Conservation (phyloP, 2,888 invertebrate species). For the Phasia obesa region DNA sequence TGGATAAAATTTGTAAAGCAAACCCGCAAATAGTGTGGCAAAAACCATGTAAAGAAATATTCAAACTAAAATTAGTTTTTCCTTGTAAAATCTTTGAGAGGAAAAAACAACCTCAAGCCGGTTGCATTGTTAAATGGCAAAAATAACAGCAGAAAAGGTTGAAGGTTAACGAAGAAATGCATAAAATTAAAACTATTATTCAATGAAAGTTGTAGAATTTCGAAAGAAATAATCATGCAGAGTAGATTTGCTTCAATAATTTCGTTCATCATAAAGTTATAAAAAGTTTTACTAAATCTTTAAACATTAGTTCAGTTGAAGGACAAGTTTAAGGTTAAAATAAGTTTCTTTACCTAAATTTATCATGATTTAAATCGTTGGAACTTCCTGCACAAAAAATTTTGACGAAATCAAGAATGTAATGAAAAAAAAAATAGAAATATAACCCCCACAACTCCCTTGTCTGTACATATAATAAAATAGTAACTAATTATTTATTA, state of each 20-base stretch:
- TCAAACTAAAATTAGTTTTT: conserved; percentile 41
- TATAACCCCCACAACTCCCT: too few species aligned
- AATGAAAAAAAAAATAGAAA: too few species aligned
- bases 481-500: too few species aligned
- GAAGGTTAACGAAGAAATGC: conserved; percentile 37
- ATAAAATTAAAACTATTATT: conserved; percentile 40
- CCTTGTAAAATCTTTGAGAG: conserved; percentile 30
- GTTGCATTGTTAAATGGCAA: conserved; percentile 21
- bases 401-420: too few species aligned
- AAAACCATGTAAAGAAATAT: conserved; percentile 31
- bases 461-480: too few species aligned
- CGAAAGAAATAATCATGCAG: neutral
- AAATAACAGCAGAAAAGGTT: conserved; percentile 9
- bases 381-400: too few species aligned
- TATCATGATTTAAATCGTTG: too few species aligned
- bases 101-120: neutral
- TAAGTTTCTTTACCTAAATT: neutral
- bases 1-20: conserved; percentile 42
- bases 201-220: conserved; percentile 24
- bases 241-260: conserved; percentile 5
- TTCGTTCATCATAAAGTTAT: neutral
- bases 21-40: conserved; percentile 46
- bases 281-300: neutral
- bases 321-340: neutral
- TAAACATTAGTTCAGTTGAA: neutral